A percentile compares a stretch with the other conserved stretches of the same genome.
Evolutionary conservation across 2,797 vertebrate genomes (phyloP).

Genomic region (Emydoidea blandingii): DNA sequence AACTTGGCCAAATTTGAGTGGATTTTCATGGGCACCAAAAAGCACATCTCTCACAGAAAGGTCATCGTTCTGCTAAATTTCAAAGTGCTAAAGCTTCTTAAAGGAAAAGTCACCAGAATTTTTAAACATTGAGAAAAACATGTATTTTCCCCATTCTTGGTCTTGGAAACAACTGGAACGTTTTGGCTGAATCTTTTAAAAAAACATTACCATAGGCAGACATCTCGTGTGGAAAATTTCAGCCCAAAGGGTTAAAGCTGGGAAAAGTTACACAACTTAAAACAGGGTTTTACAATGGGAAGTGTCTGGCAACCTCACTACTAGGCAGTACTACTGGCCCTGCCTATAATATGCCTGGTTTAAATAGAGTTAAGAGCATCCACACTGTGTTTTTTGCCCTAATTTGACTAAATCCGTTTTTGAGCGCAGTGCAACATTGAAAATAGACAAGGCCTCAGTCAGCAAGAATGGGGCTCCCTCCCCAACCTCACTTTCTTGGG

Average conservation of each 20-base stretch:
- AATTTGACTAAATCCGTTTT: background rate
- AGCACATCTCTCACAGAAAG: background rate
- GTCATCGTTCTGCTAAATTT: background rate
- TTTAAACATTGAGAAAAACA: background rate
- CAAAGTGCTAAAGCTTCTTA: background rate
- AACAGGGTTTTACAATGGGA: background rate
- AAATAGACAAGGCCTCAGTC: background rate
- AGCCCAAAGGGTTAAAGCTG: background rate
- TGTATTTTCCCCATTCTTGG: background rate
- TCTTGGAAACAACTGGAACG: background rate
- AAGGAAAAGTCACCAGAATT: background rate
- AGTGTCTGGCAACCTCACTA: background rate
- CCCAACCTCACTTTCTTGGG: background rate
- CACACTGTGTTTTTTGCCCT: background rate
- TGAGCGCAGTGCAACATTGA: no score
- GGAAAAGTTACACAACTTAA: background rate
- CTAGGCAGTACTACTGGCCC: background rate
- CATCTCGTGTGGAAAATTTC: background rate
- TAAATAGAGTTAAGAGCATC: background rate
- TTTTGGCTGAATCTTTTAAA: background rate
- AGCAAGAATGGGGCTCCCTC: background rate
- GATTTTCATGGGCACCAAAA: background rate
- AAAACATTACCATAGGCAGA: background rate
- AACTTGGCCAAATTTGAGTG: background rate
- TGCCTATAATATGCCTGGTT: background rate